Conservation (phyloP, 2,888 invertebrate genomes). For the Ischnus inquisitorius region DNA sequence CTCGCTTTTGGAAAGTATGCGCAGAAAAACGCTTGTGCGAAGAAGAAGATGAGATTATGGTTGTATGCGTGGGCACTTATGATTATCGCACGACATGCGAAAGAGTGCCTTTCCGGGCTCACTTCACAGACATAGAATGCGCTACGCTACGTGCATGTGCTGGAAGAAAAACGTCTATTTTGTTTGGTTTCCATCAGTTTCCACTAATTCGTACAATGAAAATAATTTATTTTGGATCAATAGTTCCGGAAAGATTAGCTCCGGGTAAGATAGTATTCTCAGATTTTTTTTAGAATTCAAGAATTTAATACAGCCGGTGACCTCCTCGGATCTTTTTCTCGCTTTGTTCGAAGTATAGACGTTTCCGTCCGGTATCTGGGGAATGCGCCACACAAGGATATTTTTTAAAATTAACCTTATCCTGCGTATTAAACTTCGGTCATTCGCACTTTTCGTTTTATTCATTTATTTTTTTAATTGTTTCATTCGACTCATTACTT, state of each 20-base stretch:
- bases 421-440: not conserved
- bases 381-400: not conserved
- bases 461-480: constrained; percentile 4
- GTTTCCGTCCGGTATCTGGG: not conserved
- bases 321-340: constrained; percentile 12
- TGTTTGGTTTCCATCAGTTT: not conserved
- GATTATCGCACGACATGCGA: no score
- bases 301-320: not conserved
- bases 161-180: no score
- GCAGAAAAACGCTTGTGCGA: no score
- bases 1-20: no score
- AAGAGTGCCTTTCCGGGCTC: no score
- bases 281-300: not conserved
- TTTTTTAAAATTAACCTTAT: constrained; percentile 25
- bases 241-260: not conserved
- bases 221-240: no score
- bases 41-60: no score
- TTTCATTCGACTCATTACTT: no score
- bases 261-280: not conserved
- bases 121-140: no score
- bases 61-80: no score
- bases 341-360: constrained; percentile 15
- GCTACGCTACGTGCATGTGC: no score
- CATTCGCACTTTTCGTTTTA: constrained; percentile 6
- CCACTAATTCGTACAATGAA: no score